phyloP scores from a whole-genome alignment of 2,113 vertebrate genomes.

The Diphyllodes magnificus region DNA sequence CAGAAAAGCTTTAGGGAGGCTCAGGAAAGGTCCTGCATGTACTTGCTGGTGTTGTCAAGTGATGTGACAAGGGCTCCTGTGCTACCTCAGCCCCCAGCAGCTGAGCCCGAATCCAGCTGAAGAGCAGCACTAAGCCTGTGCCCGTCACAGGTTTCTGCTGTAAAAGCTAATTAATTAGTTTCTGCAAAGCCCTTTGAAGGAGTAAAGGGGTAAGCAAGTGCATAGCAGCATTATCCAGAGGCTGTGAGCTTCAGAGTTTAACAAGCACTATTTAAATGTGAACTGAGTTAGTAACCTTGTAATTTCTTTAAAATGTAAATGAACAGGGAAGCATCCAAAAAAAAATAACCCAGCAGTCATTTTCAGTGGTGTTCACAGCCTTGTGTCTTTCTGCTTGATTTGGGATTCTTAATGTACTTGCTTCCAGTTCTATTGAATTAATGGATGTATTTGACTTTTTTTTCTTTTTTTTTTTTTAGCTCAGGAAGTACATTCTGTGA shows the following conservation, averaged over 20 bases:
- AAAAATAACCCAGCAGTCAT: fast-evolving
- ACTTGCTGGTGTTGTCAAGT: not conserved
- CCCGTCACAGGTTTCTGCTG: not conserved
- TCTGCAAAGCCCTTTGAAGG: not conserved
- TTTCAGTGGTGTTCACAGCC: not conserved
- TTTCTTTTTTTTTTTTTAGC: not conserved
- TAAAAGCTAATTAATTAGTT: not conserved
- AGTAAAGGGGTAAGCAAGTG: not conserved
- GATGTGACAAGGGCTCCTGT: not conserved
- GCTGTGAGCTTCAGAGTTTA: not conserved
- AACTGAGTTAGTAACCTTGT: not conserved
- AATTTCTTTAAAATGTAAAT: not conserved
- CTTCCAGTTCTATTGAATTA: not conserved
- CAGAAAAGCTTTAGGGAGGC: not conserved
- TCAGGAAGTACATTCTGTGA: not conserved
- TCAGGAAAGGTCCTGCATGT: not conserved
- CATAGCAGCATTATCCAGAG: fast-evolving
- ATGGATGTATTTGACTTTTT: not conserved
- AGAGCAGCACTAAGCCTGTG: not conserved
- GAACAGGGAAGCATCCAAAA: not conserved
- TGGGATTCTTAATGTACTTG: not conserved
- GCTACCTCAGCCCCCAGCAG: not conserved
- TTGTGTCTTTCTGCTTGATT: not conserved
- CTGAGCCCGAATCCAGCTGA: not conserved
- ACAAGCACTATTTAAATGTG: not conserved